Percentiles rank a stretch among this genome's conserved stretches.
These are phyloP conservation scores for Amphiduros pacificus DNA, from an alignment of 2,888 invertebrate genomes.

Conservation along the genomic window DNA sequence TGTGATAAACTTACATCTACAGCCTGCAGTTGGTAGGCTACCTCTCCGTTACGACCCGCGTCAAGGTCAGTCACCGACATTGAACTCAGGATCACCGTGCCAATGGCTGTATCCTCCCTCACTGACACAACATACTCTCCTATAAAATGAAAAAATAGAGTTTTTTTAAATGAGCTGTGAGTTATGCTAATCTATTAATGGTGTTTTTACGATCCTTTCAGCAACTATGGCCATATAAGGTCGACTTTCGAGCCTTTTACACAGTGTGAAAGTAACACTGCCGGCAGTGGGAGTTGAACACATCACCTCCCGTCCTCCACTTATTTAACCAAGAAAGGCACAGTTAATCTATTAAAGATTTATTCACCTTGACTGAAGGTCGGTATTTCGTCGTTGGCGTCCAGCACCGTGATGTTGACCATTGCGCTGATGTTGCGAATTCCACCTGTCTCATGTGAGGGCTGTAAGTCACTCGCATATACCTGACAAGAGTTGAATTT, in stretches of 20 bases:
- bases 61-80: conserved; percentile 12
- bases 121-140: conserved; percentile 14
- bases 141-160: conserved; percentile 5
- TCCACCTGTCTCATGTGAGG: not conserved
- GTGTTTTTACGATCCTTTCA: too few relatives aligned
- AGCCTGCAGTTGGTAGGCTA: conserved; percentile 6
- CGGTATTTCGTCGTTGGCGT: conserved; percentile 22
- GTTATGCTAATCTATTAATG: too few relatives aligned
- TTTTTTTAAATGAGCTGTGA: too few relatives aligned
- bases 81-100: not conserved
- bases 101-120: conserved; percentile 10
- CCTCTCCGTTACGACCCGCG: not conserved
- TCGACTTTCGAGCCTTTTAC: too few relatives aligned
- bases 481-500: conserved; percentile 11
- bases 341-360: not conserved
- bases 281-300: too few relatives aligned
- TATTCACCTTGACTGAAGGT: conserved; percentile 15
- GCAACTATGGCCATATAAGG: too few relatives aligned
- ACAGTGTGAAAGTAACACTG: too few relatives aligned
- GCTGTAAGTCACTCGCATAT: conserved; percentile 18
- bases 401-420: conserved; percentile 20
- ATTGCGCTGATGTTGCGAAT: conserved; percentile 11
- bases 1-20: not conserved
- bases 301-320: too few relatives aligned
- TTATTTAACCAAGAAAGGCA: too few relatives aligned